A percentile compares a stretch with the other conserved stretches of the same genome.
Conservation (phyloP, 2,113 vertebrate species). For the Mesembrinibis cayennensis region DNA sequence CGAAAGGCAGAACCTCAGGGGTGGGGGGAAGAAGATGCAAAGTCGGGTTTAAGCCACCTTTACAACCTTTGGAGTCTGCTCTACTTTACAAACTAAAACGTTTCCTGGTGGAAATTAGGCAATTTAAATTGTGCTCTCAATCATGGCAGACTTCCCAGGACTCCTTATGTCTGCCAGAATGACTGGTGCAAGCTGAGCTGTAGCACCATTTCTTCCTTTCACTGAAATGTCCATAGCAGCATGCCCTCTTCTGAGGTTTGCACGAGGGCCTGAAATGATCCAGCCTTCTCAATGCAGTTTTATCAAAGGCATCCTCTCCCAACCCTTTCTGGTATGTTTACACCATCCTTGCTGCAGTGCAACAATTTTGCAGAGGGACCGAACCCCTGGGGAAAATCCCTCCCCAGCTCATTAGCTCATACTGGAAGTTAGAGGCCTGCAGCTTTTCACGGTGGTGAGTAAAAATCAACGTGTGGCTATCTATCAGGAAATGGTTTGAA, state of each 20-base stretch:
- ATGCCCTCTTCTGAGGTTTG: not conserved
- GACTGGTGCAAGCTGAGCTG: not conserved
- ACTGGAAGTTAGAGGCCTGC: not conserved
- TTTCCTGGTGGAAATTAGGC: not conserved
- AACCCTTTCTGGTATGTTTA: not conserved
- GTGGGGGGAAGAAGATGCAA: not conserved
- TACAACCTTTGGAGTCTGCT: not conserved
- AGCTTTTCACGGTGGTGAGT: not conserved
- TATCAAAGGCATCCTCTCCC: not conserved
- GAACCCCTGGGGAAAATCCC: not conserved
- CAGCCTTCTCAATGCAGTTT: not conserved
- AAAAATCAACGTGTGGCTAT: rapidly evolving
- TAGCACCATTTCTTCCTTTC: not conserved
- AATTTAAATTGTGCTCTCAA: not conserved
- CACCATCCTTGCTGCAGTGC: not conserved
- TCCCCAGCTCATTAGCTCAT: not conserved
- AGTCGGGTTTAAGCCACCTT: not conserved
- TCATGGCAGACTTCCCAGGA: not conserved
- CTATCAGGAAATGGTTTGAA: not conserved
- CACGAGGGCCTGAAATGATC: not conserved
- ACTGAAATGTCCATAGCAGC: not conserved
- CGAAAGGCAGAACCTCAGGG: not conserved
- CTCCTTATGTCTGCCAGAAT: not conserved
- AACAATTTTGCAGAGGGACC: not conserved
- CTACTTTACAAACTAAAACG: not conserved